These are phyloP conservation scores for Camponotus pennsylvanicus DNA, from an alignment of 1,140 invertebrate species.

Conservation along the genomic window DNA sequence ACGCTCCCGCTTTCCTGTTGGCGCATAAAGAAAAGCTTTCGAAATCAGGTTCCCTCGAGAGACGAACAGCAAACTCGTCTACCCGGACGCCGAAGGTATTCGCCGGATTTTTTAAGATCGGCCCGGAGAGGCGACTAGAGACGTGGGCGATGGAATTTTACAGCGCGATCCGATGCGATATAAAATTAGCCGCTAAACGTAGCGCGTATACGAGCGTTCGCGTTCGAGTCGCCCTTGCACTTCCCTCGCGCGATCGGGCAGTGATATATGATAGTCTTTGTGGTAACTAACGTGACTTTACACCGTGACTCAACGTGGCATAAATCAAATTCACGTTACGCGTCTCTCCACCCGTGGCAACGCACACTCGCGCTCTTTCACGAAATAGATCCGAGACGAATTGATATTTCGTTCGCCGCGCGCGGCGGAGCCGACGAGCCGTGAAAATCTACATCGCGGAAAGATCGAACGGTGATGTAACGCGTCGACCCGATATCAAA, in stretches of 20 bases:
- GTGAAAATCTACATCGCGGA: constrained; percentile 44
- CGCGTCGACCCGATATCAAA: not conserved
- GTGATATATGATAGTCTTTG: constrained; percentile 64
- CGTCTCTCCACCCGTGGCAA: not conserved
- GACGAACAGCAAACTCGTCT: not conserved
- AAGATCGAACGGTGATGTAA: constrained; percentile 41
- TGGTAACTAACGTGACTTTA: constrained; percentile 63
- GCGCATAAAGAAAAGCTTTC: not conserved
- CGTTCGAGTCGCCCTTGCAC: constrained; percentile 56
- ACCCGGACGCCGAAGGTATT: not conserved
- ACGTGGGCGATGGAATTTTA: constrained; percentile 53
- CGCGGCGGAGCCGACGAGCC: not conserved
- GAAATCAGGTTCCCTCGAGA: not conserved
- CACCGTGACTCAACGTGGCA: constrained; percentile 59
- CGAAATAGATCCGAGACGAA: constrained; percentile 59
- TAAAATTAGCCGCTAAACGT: constrained; percentile 56
- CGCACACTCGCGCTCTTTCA: constrained; percentile 19
- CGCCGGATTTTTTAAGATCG: not conserved
- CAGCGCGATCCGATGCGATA: constrained; percentile 44
- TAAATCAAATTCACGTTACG: constrained; percentile 62
- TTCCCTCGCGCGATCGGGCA: constrained; percentile 60
- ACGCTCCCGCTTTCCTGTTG: not conserved
- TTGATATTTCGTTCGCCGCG: constrained; percentile 50
- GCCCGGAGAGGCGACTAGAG: not conserved
- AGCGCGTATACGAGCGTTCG: constrained; percentile 40